Evolutionary conservation across 2,888 invertebrate genomes (phyloP), one percentile per base, ranked within the genome.

Genomic region (Leptinotarsa haldemani): DNA sequence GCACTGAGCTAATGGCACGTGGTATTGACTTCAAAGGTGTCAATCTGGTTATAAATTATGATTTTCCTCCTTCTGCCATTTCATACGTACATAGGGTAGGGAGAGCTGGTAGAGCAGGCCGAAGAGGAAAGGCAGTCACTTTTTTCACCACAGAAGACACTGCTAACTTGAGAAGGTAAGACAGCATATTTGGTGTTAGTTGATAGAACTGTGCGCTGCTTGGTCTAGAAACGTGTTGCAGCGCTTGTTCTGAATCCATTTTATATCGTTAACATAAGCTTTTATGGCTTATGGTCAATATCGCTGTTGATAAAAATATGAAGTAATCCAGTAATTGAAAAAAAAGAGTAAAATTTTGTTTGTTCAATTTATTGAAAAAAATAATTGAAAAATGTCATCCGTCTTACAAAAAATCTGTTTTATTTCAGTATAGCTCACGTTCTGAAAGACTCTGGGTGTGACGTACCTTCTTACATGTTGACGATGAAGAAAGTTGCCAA

Each of bases 21-120:
- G 99, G 99, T 78, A 95, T 99, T 77, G 99, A 99, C 89, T 97
- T 99, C 87, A 96, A 96, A 83, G 97, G 97, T 1, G 97, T 99
- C 65, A 97, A 97, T 89, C 90, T 99, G 46, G 98, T 99, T 47
- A 90, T 99, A 79, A 99, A 99, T 89, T 99, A 97, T 86, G 99
- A 99, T 89, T 97, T 99, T 87, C 99, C 99, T 20, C 93, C 94
- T 0, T 93, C 94, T 1, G 93, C 94, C 73, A 95, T 97, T 82
- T 93, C 96, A 0, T 98, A 98, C 83, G 94, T 98, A 82, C 98
- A 97, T 88, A 91, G 97, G 75, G 86, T 90, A 86, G 96, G 97
- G 30, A 91, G 99, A 68, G 97, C 98, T 0, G 99, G 99, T 0
- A 90, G 99, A 78, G 99, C 98, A 2, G 98, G 98, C 0, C 91